Conservation (phyloP, 1,140 invertebrate genomes). For the Caenorhabditis remanei region DNA sequence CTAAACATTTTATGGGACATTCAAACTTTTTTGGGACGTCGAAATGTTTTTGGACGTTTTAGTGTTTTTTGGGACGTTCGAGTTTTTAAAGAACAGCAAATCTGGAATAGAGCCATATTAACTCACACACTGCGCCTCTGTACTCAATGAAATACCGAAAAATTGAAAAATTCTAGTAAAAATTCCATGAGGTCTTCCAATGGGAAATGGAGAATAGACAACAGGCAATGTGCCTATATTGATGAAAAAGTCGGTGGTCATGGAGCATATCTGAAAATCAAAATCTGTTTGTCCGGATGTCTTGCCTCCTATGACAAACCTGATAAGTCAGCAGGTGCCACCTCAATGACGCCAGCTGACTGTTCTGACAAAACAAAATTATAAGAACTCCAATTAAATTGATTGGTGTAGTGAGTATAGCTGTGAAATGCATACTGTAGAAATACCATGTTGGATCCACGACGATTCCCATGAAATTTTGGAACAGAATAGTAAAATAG, state of each 20-base stretch:
- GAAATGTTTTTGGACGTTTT: no score
- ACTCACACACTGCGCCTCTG: slow-evolving; percentile 22
- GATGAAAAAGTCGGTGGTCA: neutral
- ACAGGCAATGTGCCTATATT: slow-evolving; percentile 25
- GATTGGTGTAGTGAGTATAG: neutral
- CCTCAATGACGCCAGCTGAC: neutral
- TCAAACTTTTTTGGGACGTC: no score
- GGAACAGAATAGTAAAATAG: neutral
- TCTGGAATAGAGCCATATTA: no score
- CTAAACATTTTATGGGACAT: no score
- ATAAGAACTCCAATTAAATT: neutral
- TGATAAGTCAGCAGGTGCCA: slow-evolving; percentile 36
- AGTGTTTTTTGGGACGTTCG: no score
- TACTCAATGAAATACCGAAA: slow-evolving; percentile 13
- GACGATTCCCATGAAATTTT: neutral
- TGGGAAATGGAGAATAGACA: neutral
- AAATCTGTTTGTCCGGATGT: no score
- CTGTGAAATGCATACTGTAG: slow-evolving; percentile 19
- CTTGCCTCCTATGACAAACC: neutral
- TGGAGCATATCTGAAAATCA: neutral
- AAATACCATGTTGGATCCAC: neutral
- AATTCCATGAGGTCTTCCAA: slow-evolving; percentile 17
- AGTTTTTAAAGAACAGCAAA: no score
- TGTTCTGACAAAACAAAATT: slow-evolving; percentile 12
- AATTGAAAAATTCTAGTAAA: neutral